These are phyloP conservation scores for Globia sparganii DNA, from an alignment of 2,888 invertebrate species.

Conservation along the genomic window DNA sequence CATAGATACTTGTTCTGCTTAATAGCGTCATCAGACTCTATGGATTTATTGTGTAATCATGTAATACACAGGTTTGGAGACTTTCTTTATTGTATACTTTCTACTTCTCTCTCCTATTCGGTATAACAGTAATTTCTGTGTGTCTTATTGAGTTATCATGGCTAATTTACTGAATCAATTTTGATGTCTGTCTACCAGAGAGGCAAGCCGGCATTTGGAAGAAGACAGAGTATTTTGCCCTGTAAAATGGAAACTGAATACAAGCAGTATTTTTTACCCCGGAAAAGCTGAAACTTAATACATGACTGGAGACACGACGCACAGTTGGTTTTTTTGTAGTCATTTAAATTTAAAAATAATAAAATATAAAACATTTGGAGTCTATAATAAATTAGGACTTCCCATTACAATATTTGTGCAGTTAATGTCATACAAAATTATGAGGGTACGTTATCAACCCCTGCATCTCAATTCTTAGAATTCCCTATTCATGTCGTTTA, in stretches of 20 bases:
- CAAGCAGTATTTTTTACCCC: too few species aligned
- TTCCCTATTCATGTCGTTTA: constrained; percentile 47
- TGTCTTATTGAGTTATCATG: not conserved
- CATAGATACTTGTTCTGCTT: constrained; percentile 50
- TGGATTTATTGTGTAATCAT: constrained; percentile 51
- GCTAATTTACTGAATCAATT: not conserved
- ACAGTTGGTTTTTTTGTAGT: not conserved
- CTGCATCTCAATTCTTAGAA: constrained; percentile 49
- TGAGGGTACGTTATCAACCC: constrained; percentile 49
- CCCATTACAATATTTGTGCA: constrained; percentile 32
- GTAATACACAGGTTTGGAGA: constrained; percentile 19
- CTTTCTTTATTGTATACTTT: constrained; percentile 30
- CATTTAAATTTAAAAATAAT: not conserved
- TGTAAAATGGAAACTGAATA: not conserved
- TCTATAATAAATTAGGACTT: constrained; percentile 27
- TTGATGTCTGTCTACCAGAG: not conserved
- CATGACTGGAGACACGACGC: not conserved
- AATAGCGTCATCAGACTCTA: constrained; percentile 57
- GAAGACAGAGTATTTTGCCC: not conserved
- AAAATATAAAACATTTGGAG: not conserved
- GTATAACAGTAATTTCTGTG: not conserved
- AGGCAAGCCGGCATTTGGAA: not conserved
- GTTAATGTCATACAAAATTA: constrained; percentile 43
- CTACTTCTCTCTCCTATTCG: not conserved
- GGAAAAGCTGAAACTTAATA: not conserved